Evolutionary conservation across 2,113 vertebrate genomes (phyloP), one percentile per base, ranked within the genome.

Genomic region (Stercorarius parasiticus): DNA sequence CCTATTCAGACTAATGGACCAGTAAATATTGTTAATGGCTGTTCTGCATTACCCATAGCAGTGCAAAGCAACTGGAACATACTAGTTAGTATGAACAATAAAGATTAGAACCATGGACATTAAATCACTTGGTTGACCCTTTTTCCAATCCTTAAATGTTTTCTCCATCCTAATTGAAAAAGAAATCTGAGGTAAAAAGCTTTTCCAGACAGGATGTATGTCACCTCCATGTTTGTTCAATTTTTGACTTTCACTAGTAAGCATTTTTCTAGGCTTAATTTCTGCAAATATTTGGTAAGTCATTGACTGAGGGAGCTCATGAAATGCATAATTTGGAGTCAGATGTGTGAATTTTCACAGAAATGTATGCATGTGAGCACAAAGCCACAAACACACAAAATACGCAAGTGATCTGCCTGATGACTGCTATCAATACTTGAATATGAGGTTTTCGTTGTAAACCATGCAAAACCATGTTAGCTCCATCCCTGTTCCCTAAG

Each of bases 331-430:
- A 27, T 74, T 71, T 65, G 23, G 38, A 71, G 25, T 67, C 61
- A 74, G 45, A 43, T 27, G 6, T 32, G 8, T 84, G 36, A 36
- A 49, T 90, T 92, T 83, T 83, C 36, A 50, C 7, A 40, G n/a
- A 25, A 76, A 23, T 10, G 1, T 29, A 18, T 29, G 2, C 4
- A 45, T 40, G 7, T 3, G 2, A 88, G 19, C 10, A 78, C 18
- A 73, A 82, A 86, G 18, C 8, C 40, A 53, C 11, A 64, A 32
- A n/a, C n/a, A n/a, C n/a, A n/a, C n/a, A n/a, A 17, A 61, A 62
- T 13, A 42, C 3, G 1, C 6, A 67, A 61, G 8, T n/a, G 25
- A 47, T 74, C 21, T 36, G 0, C n/a, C 49, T 71, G 34, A 65
- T 55, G 5, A 52, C 36, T 55, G 11, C 16, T 58, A 8, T 38